Evolutionary conservation across 1,140 invertebrate species (phyloP).

Genomic region (Neodiprion virginianus): DNA sequence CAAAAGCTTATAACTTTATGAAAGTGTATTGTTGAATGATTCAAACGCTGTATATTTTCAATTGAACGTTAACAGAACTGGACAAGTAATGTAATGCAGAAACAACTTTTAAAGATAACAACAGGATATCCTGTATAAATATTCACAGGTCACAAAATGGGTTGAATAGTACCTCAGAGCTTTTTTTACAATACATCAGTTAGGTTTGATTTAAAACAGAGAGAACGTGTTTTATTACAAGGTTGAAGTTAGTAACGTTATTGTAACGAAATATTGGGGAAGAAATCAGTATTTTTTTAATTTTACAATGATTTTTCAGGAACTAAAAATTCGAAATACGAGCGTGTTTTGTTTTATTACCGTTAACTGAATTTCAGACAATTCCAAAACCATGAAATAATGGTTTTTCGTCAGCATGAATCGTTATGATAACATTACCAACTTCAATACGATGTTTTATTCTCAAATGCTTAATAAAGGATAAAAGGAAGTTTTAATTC

Average conservation of each 20-base stretch:
- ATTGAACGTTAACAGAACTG: too few species aligned
- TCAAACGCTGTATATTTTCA: too few species aligned
- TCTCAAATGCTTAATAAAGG: constrained; percentile 11
- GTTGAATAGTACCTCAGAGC: background rate
- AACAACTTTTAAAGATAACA: constrained; percentile 9
- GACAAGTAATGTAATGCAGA: background rate
- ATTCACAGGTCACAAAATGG: constrained; percentile 3
- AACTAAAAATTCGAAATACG: too few species aligned
- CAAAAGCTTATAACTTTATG: constrained; percentile 27
- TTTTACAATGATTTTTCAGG: too few species aligned
- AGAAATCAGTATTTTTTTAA: too few species aligned
- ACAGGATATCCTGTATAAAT: constrained; percentile 11
- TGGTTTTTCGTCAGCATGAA: too few species aligned
- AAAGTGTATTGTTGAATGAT: background rate
- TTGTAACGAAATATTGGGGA: too few species aligned
- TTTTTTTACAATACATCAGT: background rate
- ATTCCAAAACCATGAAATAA: too few species aligned
- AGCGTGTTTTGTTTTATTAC: too few species aligned
- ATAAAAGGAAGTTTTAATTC: constrained; percentile 12
- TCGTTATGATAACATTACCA: too few species aligned
- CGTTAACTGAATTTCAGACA: too few species aligned
- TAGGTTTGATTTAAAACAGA: too few species aligned
- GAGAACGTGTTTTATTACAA: background rate
- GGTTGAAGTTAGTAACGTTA: constrained; percentile 15
- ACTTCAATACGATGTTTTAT: background rate